These are phyloP conservation scores for Apodemus agrarius DNA, from an alignment of 2,797 vertebrate genomes.

Conservation along the genomic window DNA sequence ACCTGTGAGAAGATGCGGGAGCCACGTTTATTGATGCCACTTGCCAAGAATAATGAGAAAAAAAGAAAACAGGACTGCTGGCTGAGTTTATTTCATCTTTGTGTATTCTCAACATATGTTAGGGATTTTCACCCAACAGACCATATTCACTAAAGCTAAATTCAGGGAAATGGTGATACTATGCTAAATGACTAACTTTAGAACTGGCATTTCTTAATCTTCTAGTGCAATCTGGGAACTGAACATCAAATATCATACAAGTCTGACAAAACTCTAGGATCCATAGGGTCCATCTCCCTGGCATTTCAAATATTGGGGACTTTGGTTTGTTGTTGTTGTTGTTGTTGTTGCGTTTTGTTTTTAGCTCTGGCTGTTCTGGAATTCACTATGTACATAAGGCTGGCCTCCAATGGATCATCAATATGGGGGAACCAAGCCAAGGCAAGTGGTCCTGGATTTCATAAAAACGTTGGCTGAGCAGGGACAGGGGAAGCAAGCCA, in stretches of 20 bases:
- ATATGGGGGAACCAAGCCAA: not conserved
- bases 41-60: not conserved
- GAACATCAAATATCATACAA: not conserved
- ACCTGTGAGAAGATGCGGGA: not conserved
- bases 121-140: not conserved
- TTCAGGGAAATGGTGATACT: not conserved
- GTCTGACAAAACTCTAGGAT: not conserved
- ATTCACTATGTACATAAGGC: not conserved
- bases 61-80: not conserved
- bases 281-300: not conserved
- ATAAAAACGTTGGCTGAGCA: not conserved
- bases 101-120: not conserved
- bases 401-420: not conserved
- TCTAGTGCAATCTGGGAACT: not conserved
- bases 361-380: not conserved
- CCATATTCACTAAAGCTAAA: slow-evolving; percentile 6
- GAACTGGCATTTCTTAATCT: not conserved
- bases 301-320: not conserved
- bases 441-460: not conserved
- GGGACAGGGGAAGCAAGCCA: too few relatives aligned
- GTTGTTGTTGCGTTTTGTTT: not conserved
- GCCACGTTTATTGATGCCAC: not conserved
- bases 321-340: not conserved
- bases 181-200: not conserved
- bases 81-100: not conserved